These are phyloP conservation scores for Aleiodes alternator DNA, from an alignment of 2,888 invertebrate genomes.

Conservation along the genomic window DNA sequence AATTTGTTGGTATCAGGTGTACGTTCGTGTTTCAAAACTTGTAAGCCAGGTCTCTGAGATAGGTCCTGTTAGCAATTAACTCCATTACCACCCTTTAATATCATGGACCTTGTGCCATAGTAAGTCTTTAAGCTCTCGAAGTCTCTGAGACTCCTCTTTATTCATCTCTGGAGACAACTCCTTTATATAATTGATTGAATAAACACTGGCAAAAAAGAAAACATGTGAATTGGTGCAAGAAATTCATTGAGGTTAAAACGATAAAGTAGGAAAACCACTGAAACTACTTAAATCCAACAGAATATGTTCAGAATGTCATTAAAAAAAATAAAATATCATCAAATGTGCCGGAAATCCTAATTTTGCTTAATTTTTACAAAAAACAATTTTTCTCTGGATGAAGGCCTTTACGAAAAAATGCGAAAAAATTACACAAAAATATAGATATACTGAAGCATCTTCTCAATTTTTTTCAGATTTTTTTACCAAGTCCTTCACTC, in stretches of 20 bases:
- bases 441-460: no score
- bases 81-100: slow-evolving; percentile 75
- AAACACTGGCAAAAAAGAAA: no score
- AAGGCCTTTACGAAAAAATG: neutral
- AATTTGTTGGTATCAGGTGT: slow-evolving; percentile 75
- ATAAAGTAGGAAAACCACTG: no score
- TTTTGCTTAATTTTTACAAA: no score
- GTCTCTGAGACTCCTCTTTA: neutral
- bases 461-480: no score
- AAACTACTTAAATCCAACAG: neutral
- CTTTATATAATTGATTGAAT: no score
- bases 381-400: neutral
- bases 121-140: slow-evolving; percentile 25
- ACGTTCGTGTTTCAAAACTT: slow-evolving; percentile 69
- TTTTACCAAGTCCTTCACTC: neutral
- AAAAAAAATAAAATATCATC: neutral
- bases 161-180: slow-evolving; percentile 14
- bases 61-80: slow-evolving; percentile 70
- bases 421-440: neutral
- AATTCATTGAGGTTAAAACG: no score
- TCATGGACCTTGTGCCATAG: slow-evolving; percentile 54
- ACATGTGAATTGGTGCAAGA: no score
- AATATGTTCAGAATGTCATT: neutral
- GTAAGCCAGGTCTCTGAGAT: slow-evolving; percentile 71
- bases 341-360: no score